Base-by-base conservation (phyloP, 2,797 vertebrate species). In the Sebastes hopkinsi region DNA sequence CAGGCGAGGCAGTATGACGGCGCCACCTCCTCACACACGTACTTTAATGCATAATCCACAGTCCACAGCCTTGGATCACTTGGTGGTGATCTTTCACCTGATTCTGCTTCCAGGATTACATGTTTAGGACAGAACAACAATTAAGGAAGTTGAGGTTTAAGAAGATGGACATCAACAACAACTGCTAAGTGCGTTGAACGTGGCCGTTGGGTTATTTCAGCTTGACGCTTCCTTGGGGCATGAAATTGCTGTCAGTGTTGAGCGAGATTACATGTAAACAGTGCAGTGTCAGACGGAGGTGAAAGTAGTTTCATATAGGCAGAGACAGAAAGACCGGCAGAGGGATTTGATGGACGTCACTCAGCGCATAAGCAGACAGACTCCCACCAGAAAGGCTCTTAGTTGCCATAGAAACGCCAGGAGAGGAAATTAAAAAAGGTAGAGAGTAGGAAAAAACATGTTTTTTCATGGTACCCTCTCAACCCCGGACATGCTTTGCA, bases 321-420 rank as follows among this genome's bases (percentile, higher is more conserved):
- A 72, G 29, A 87, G 68, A 70, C 42, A 75, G 74, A 50, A 38
- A 80, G 80, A 81, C 56, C 8, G 67, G 79, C 74, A 86, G 84
- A 80, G 78, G 73, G 86, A 88, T 77, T 82, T 92, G 91, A 94
- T 87, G 88, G 87, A 91, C 58, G 77, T 86, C 81, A 52, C 50
- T 52, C 50, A 82, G 75, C 25, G 64, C 87, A 82, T 92, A 87
- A 70, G 82, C 79, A 87, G 87, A 88, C 82, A 84, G 79, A 86
- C 86, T 90, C 88, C 67, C 72, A 83, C 83, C 79, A 91, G 79
- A 84, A 91, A 94, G 86, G 91, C 94, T 94, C 90, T 94, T 93
- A 93, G 95, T 96, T 95, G 90, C 92, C 93, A 96, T 95, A 90
- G 95, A 94, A 95, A 96, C 94, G 16, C 75, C 83, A 78, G 87